Evolutionary conservation across 2,113 vertebrate species (phyloP).

Genomic region (Myxocyprinus asiaticus): DNA sequence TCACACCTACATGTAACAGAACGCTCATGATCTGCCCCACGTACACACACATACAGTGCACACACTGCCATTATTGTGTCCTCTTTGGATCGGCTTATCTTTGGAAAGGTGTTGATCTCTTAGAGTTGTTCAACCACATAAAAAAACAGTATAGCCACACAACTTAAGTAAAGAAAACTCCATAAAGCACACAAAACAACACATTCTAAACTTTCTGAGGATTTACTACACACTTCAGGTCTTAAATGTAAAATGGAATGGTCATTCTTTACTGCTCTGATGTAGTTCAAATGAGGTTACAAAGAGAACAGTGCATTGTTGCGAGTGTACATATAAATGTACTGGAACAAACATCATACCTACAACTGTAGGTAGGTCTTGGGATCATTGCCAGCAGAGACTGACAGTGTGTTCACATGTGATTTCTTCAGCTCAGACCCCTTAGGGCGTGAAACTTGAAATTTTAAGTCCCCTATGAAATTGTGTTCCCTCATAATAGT

Average conservation of each 20-base stretch:
- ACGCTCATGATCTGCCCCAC: slow-evolving; percentile 31
- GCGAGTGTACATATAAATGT: background rate
- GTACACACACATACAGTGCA: slow-evolving; percentile 6
- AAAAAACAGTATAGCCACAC: too few species aligned
- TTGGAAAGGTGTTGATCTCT: too few species aligned
- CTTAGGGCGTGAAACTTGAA: background rate
- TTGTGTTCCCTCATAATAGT: too few species aligned
- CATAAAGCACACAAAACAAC: too few species aligned
- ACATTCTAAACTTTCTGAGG: too few species aligned
- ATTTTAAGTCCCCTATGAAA: too few species aligned
- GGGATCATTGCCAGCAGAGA: slow-evolving; percentile 11
- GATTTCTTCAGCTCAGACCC: slow-evolving; percentile 10
- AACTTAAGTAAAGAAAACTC: too few species aligned
- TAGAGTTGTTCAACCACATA: too few species aligned
- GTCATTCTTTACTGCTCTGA: too few species aligned
- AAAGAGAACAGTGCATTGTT: background rate
- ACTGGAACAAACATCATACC: background rate
- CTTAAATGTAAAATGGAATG: too few species aligned
- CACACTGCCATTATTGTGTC: background rate
- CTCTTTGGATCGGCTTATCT: background rate
- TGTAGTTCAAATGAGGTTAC: too few species aligned
- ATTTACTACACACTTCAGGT: too few species aligned
- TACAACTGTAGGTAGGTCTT: background rate
- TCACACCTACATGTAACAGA: slow-evolving; percentile 53
- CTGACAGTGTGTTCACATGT: background rate